Evolutionary conservation across 2,888 invertebrate species (phyloP).

Genomic region (Augochlorella aurata): DNA sequence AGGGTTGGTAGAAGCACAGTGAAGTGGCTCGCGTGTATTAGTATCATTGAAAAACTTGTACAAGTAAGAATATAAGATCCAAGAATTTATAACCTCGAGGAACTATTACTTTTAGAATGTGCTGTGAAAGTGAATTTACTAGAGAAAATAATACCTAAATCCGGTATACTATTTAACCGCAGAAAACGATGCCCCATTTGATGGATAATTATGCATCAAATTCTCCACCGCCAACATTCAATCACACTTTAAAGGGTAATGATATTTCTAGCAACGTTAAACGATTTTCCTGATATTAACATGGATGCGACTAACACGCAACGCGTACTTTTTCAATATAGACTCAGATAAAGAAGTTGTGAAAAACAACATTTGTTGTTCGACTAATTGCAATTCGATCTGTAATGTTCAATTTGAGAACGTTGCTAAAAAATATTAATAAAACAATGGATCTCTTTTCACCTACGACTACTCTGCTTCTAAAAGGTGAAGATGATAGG

Average conservation of each 20-base stretch:
- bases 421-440: no score
- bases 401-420: no score
- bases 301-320: no score
- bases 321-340: no score
- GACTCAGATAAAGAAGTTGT: no score
- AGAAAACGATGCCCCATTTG: background rate
- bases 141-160: conserved; percentile 6
- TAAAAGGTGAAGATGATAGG: no score
- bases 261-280: background rate
- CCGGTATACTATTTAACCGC: background rate
- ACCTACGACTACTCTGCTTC: no score
- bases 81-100: conserved; percentile 12
- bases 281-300: no score
- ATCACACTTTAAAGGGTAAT: no score
- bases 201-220: background rate
- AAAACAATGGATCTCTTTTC: no score
- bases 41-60: conserved; percentile 15
- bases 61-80: conserved; percentile 9
- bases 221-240: background rate
- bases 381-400: no score
- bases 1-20: background rate
- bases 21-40: background rate
- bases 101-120: conserved; percentile 14
- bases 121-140: conserved; percentile 11
- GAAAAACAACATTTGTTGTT: no score